These are phyloP conservation scores for Lutraria lutraria DNA, from an alignment of 2,888 invertebrate species.

Conservation along the genomic window DNA sequence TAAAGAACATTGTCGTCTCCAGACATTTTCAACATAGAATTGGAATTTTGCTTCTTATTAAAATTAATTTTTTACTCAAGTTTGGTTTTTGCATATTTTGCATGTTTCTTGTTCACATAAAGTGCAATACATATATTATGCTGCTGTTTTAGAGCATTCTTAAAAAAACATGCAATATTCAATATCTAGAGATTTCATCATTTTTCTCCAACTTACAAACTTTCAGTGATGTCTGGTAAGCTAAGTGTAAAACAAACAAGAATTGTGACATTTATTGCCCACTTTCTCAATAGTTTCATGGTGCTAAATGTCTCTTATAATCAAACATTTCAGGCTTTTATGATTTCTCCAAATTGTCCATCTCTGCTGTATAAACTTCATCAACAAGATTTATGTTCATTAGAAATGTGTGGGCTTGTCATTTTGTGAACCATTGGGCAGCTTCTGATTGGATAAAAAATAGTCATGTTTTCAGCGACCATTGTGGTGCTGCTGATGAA, in stretches of 20 bases:
- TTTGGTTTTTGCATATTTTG: neutral
- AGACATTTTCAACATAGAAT: neutral
- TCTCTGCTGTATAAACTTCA: neutral
- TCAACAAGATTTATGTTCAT: too few species aligned
- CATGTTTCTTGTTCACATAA: neutral
- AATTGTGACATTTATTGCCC: conserved; percentile 25
- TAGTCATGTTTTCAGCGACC: too few species aligned
- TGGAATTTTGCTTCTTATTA: neutral
- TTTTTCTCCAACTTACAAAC: neutral
- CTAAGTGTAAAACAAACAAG: neutral
- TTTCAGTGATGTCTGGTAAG: conserved; percentile 61
- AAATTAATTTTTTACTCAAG: neutral
- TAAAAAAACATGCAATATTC: neutral
- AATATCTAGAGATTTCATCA: neutral
- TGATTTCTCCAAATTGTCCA: neutral
- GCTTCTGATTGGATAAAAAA: too few species aligned
- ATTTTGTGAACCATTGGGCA: too few species aligned
- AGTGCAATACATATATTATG: neutral
- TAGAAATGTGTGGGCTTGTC: too few species aligned
- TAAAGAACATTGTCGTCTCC: neutral
- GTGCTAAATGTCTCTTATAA: conserved; percentile 15
- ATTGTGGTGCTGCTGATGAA: too few species aligned
- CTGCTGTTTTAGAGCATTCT: neutral
- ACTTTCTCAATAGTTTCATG: neutral
- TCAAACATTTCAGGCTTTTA: neutral